Evolutionary conservation across 1,140 invertebrate species (phyloP).

Genomic region (Drosophila neocordata): DNA sequence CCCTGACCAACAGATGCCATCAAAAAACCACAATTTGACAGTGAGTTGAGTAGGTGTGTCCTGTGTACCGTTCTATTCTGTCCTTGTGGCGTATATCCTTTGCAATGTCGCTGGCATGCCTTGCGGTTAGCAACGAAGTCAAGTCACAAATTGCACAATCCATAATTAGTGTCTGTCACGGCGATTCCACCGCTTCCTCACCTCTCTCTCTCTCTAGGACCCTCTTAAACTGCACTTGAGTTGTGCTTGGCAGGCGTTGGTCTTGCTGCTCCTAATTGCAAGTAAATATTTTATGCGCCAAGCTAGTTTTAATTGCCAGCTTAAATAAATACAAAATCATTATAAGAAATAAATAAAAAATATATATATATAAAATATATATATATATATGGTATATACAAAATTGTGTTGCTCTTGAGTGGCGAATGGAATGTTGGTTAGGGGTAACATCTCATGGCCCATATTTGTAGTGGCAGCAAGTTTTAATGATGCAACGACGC

Average conservation of each 20-base stretch:
- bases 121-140: constrained; percentile 71
- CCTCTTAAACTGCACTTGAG: constrained; percentile 73
- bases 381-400: constrained; percentile 39
- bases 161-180: constrained; percentile 80
- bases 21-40: constrained; percentile 65
- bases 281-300: constrained; percentile 77
- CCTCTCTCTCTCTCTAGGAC: no score
- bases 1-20: constrained; percentile 1
- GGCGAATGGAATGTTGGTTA: background rate
- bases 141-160: constrained; percentile 77
- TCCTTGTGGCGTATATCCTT: constrained; percentile 34
- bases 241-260: constrained; percentile 25
- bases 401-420: constrained; percentile 27
- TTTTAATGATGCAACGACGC: constrained; percentile 70
- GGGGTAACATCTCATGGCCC: constrained; percentile 36
- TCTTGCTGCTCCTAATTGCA: constrained; percentile 69
- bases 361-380: constrained; percentile 40
- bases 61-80: no score
- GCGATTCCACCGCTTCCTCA: constrained; percentile 35
- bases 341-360: constrained; percentile 58
- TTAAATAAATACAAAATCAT: constrained; percentile 78
- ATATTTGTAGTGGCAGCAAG: constrained; percentile 73
- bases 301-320: constrained; percentile 75
- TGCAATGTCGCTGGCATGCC: constrained; percentile 43
- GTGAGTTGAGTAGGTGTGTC: constrained; percentile 59